phyloP scores from a whole-genome alignment of 2,113 vertebrate species.

The Chloebia gouldiae region DNA sequence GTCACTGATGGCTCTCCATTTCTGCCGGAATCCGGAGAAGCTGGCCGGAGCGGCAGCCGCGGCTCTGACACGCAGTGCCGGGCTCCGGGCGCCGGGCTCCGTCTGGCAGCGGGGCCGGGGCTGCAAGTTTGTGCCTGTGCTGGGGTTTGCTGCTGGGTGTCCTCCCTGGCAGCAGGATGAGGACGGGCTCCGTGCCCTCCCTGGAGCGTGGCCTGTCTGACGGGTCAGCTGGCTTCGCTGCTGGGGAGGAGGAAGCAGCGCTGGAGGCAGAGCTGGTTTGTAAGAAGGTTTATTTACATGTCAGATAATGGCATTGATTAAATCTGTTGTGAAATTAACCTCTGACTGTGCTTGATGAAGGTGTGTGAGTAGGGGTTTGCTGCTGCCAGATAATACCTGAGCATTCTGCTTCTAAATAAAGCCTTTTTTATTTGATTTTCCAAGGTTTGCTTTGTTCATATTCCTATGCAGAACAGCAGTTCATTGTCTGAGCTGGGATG shows the following conservation, averaged over 20 bases:
- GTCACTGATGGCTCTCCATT: not conserved
- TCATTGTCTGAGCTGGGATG: not conserved
- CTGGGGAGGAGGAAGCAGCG: not conserved
- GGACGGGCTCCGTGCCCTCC: not conserved
- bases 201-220: not conserved
- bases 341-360: not conserved
- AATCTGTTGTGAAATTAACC: not conserved
- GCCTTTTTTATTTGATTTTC: not conserved
- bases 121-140: not conserved
- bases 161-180: rapidly evolving
- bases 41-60: not conserved
- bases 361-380: not conserved
- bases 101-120: not conserved
- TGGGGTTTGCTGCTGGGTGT: not conserved
- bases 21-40: not conserved
- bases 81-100: not conserved
- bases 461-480: not conserved
- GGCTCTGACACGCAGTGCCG: rapidly evolving
- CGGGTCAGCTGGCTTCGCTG: not conserved
- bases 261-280: not conserved
- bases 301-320: not conserved
- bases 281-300: not conserved
- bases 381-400: not conserved
- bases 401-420: not conserved
- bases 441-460: not conserved